Evolutionary conservation across 2,113 vertebrate genomes (phyloP).

Genomic region (Spea bombifrons): DNA sequence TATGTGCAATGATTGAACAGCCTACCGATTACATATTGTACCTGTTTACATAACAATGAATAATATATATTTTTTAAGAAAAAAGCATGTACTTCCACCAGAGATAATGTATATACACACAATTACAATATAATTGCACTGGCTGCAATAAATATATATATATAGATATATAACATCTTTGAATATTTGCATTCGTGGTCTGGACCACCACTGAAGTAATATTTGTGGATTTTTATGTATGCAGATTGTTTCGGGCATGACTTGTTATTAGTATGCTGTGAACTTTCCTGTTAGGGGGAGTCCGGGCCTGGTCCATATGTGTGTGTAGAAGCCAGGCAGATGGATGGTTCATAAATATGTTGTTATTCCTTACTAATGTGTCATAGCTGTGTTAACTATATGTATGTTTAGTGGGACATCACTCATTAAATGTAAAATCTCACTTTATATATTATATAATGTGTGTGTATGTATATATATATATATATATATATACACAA

Average conservation of each 20-base stretch:
- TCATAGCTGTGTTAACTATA: no score
- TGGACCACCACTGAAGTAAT: neutral
- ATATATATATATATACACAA: neutral
- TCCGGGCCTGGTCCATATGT: no score
- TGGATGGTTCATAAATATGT: no score
- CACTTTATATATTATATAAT: neutral
- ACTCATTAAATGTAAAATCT: no score
- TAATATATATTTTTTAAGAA: slow-evolving; percentile 14
- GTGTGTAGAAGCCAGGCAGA: no score
- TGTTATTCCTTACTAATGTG: no score
- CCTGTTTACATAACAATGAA: neutral
- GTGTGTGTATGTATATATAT: neutral
- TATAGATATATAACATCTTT: neutral
- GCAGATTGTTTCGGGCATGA: no score
- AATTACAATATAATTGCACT: slow-evolving; percentile 20
- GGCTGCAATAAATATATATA: neutral
- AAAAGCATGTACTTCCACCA: neutral
- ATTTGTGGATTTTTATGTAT: no score
- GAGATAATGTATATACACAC: slow-evolving; percentile 4
- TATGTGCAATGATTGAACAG: slow-evolving; percentile 32
- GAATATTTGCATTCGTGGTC: neutral
- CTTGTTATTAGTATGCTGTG: no score
- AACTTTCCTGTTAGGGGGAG: no score
- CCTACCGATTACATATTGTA: slow-evolving; percentile 7
- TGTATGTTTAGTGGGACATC: no score